These are phyloP conservation scores for Scomber scombrus DNA, from an alignment of 2,113 vertebrate species.

Conservation along the genomic window DNA sequence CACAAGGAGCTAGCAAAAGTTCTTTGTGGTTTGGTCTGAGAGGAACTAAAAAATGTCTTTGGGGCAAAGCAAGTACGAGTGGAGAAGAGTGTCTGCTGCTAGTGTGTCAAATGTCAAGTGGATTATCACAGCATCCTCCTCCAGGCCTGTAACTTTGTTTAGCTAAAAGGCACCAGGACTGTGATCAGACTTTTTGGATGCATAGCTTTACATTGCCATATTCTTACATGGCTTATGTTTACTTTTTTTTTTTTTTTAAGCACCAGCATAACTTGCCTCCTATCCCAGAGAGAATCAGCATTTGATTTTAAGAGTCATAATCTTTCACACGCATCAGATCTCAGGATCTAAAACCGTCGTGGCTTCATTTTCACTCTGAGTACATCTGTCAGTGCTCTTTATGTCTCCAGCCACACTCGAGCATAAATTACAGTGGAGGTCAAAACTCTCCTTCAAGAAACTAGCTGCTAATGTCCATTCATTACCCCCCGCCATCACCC, in stretches of 20 bases:
- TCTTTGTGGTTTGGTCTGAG: constrained; percentile 3
- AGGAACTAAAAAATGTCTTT: neutral
- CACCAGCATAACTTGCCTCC: neutral
- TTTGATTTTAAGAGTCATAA: neutral
- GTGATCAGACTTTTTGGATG: neutral
- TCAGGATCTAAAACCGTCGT: neutral
- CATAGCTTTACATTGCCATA: neutral
- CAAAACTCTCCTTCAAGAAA: neutral
- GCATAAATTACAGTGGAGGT: constrained; percentile 5
- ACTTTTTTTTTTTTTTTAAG: neutral
- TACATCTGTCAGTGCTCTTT: neutral
- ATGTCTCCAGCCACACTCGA: constrained; percentile 1
- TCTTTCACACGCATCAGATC: neutral
- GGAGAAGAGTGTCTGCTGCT: neutral
- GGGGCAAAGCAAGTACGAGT: neutral
- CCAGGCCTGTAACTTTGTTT: neutral
- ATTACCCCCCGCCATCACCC: neutral
- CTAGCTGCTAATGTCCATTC: constrained; percentile 24
- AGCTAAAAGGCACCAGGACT: neutral
- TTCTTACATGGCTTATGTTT: neutral
- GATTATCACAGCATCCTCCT: neutral
- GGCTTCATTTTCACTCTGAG: neutral
- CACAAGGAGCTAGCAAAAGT: neutral
- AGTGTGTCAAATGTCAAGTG: neutral
- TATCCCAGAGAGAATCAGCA: too few relatives aligned